A percentile compares a stretch with the other conserved stretches of the same genome.
Conservation (phyloP, 2,797 vertebrate genomes). For the Philypnodon macrostomus region DNA sequence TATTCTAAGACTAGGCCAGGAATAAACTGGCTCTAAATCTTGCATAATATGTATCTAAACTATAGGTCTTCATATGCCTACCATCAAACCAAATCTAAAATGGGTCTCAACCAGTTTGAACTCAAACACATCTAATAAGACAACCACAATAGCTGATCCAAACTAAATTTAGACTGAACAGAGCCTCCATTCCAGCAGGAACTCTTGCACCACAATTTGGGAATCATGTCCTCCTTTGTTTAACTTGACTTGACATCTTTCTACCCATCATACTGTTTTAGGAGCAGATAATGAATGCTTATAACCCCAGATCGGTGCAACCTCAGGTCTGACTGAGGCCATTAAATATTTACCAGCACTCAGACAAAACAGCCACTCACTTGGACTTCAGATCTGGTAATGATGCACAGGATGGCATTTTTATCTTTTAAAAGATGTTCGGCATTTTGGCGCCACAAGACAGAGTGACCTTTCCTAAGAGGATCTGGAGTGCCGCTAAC, state of each 20-base stretch:
- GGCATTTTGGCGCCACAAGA: slow-evolving; percentile 25
- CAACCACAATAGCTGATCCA: no score
- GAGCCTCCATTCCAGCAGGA: no score
- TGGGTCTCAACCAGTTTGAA: no score
- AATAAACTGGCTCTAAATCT: no score
- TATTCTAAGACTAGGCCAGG: no score
- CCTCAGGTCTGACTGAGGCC: slow-evolving; percentile 5
- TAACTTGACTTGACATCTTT: not conserved
- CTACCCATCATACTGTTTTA: slow-evolving; percentile 9
- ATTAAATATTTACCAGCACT: slow-evolving; percentile 38
- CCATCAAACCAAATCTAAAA: no score
- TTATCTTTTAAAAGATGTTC: slow-evolving; percentile 27
- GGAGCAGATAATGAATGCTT: slow-evolving; percentile 12
- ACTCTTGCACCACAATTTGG: no score
- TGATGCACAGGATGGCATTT: slow-evolving; percentile 39
- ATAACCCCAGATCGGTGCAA: slow-evolving; percentile 1
- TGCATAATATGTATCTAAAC: no score
- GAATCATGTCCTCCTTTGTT: not conserved
- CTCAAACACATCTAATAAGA: no score
- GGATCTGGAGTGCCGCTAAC: slow-evolving; percentile 30
- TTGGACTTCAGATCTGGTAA: slow-evolving; percentile 10
- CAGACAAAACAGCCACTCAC: slow-evolving; percentile 21
- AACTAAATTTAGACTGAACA: no score
- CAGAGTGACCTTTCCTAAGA: slow-evolving; percentile 26
- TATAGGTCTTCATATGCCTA: no score